Evolutionary conservation across 2,888 invertebrate genomes (phyloP), one percentile per base, ranked within the genome.

Genomic region (Perdita meconis): DNA sequence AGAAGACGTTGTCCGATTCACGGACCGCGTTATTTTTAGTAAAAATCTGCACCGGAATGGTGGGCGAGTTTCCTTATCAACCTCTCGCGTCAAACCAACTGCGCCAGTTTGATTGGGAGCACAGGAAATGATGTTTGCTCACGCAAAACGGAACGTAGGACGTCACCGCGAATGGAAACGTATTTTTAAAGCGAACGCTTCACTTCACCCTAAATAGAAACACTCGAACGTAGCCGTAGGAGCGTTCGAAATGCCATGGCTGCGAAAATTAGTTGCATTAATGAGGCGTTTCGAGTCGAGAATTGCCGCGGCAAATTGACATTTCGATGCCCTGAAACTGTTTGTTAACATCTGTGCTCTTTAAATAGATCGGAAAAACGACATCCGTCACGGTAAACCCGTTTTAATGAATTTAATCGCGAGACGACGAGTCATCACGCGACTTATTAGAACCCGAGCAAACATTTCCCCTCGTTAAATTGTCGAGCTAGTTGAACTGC

Each of bases 131-230:
- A 1, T 42, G n/a, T n/a, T n/a, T 13, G 42, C 3, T 42, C 42
- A n/a, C n/a, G 16, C 16, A 6, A 26, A 30, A 50, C 1, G 47
- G 19, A 36, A 50, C 34, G 10, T 19, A 10, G 12, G 0, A 22
- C 44, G 47, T 30, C 47, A 3, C 16, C 2, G 13, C 0, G 12
- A 47, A 34, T 6, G 30, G 8, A 19, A 12, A 22, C 2, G 19
- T 60, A 60, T 60, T 44, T 44, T 47, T 40, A 26, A 22, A 16
- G 10, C 24, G 13, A 40, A 24, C 12, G 40, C 16, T n/a, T n/a
- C n/a, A n/a, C 26, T n/a, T n/a, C n/a, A 19, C 44, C 34, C 30
- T 47, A 60, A 47, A 60, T 60, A 34, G 19, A 6, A 60, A 22
- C 26, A 24, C 42, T 0, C 13, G 16, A n/a, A 3, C 1, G 59